phyloP scores from a whole-genome alignment of 2,797 vertebrate genomes.

The Podarcis lilfordi region DNA sequence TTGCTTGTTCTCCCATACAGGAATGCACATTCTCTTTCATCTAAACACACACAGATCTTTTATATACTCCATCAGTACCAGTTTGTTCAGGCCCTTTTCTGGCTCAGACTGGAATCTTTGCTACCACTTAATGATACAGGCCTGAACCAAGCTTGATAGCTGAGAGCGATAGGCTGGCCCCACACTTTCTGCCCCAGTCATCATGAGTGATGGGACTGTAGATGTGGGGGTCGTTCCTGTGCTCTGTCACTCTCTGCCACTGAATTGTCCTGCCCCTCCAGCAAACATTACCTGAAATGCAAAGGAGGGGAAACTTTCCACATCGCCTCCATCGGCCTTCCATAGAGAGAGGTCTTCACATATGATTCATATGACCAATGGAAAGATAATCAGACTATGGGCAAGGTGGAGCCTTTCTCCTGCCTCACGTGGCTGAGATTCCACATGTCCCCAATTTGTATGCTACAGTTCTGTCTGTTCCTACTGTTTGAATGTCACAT shows the following conservation, averaged over 20 bases:
- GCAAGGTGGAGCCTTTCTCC: neutral
- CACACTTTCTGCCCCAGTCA: too few species aligned
- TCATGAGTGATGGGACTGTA: too few species aligned
- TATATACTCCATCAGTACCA: neutral
- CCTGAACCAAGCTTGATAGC: too few species aligned
- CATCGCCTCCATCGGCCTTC: neutral
- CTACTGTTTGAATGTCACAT: neutral
- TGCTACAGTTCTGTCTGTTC: neutral
- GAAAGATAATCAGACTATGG: neutral
- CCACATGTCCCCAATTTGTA: neutral
- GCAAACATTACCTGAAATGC: neutral
- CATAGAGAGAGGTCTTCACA: too few species aligned
- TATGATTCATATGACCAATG: too few species aligned
- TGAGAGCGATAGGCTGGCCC: too few species aligned
- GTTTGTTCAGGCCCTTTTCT: neutral
- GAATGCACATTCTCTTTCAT: neutral
- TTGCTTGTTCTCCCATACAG: neutral
- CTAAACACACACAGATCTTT: neutral
- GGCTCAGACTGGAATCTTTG: neutral
- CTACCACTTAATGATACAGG: too few species aligned
- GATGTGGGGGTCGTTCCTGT: too few species aligned
- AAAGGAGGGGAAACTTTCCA: neutral
- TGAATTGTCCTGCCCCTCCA: neutral
- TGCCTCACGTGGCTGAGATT: neutral
- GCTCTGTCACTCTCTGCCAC: too few species aligned